A percentile compares a stretch with the other conserved stretches of the same genome.
Conservation (phyloP, 2,888 invertebrate genomes). For the Tetropium fuscum region DNA sequence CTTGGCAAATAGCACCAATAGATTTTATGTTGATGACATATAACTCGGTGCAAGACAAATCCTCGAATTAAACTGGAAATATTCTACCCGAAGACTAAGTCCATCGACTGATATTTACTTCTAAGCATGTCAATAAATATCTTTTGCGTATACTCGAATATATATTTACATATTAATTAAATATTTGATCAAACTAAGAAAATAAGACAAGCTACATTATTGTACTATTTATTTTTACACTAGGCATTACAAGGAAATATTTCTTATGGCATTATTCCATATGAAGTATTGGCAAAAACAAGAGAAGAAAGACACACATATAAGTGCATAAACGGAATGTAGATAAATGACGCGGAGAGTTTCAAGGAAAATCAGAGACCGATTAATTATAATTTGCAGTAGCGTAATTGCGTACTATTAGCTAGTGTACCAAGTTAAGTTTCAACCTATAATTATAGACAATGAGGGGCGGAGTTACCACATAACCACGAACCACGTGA, state of each 20-base stretch:
- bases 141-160: too few relatives aligned
- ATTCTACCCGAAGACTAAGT: too few relatives aligned
- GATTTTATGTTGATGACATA: too few relatives aligned
- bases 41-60: too few relatives aligned
- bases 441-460: slow-evolving; percentile 63
- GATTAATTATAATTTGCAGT: slow-evolving; percentile 61
- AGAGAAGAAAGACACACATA: slow-evolving; percentile 7
- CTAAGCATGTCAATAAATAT: too few relatives aligned
- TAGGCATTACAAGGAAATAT: slow-evolving; percentile 1
- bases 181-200: too few relatives aligned
- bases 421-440: slow-evolving; percentile 50
- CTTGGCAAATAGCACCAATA: too few relatives aligned
- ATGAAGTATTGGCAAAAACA: slow-evolving; percentile 8
- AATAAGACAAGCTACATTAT: too few relatives aligned
- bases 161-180: too few relatives aligned
- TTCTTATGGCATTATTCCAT: slow-evolving; percentile 1
- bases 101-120: too few relatives aligned
- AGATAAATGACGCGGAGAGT: slow-evolving; percentile 40
- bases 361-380: slow-evolving; percentile 46
- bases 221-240: too few relatives aligned
- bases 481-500: slow-evolving; percentile 38
- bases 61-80: too few relatives aligned
- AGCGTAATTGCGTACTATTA: slow-evolving; percentile 63
- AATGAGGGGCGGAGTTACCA: slow-evolving; percentile 59
- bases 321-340: slow-evolving; percentile 38